Evolutionary conservation across 2,797 vertebrate genomes (phyloP).

Genomic region (Xyrichtys novacula): DNA sequence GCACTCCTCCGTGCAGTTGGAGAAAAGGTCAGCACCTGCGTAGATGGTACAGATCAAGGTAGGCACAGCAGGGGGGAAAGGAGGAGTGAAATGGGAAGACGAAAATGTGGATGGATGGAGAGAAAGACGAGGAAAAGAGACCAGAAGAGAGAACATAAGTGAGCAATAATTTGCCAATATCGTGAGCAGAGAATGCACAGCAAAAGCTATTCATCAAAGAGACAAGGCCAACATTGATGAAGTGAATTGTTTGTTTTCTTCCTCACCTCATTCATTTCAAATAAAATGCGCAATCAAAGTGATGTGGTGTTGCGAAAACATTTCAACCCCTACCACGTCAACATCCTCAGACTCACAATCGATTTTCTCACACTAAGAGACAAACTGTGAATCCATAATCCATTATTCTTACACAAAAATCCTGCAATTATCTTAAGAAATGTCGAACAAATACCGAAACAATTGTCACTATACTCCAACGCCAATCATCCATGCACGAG

Average conservation of each 20-base stretch:
- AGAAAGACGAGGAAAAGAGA: slow-evolving; percentile 38
- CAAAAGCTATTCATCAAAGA: slow-evolving; percentile 71
- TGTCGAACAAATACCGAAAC: slow-evolving; percentile 34
- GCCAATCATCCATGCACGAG: slow-evolving; percentile 64
- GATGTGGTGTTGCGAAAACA: slow-evolving; percentile 66
- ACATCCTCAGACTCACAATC: slow-evolving; percentile 55
- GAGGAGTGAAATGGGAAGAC: background rate
- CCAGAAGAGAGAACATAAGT: slow-evolving; percentile 60
- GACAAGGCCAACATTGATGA: slow-evolving; percentile 76
- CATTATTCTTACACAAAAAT: slow-evolving; percentile 41
- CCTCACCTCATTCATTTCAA: slow-evolving; percentile 71
- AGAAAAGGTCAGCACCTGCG: slow-evolving; percentile 96
- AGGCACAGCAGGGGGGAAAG: background rate
- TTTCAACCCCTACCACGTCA: slow-evolving; percentile 43
- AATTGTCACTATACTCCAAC: slow-evolving; percentile 39
- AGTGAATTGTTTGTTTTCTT: slow-evolving; percentile 73
- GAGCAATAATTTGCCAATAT: slow-evolving; percentile 69
- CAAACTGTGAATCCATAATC: slow-evolving; percentile 58
- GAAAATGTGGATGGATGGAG: slow-evolving; percentile 2
- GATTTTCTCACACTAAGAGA: slow-evolving; percentile 56
- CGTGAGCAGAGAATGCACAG: slow-evolving; percentile 51
- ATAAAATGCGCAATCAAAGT: slow-evolving; percentile 77
- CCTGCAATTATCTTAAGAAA: slow-evolving; percentile 59
- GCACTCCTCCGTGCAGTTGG: slow-evolving; percentile 99
- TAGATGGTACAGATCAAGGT: background rate